Evolutionary conservation across 1,140 invertebrate genomes (phyloP).

Genomic region (Drosophila sp.): DNA sequence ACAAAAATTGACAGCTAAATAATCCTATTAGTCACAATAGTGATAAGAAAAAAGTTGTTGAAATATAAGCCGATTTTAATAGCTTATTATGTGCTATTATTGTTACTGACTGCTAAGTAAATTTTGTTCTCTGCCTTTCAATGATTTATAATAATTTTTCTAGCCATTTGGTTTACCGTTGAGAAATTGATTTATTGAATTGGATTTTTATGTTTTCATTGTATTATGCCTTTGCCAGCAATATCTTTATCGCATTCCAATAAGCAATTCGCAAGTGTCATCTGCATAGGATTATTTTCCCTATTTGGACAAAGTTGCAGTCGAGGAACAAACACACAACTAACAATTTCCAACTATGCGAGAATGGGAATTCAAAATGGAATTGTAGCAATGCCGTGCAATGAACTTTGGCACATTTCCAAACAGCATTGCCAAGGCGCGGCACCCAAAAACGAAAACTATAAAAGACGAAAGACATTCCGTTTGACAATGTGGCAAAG

Average conservation of each 20-base stretch:
- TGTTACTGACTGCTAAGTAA: too few species aligned
- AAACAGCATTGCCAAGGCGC: conserved; percentile 35
- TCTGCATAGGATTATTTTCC: conserved; percentile 8
- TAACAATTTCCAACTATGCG: conserved; percentile 32
- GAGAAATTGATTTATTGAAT: conserved; percentile 1
- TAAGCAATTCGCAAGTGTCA: conserved; percentile 10
- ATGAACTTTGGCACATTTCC: conserved; percentile 75
- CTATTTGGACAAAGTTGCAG: not conserved
- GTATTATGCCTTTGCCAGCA: not conserved
- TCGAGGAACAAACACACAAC: not conserved
- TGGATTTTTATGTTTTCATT: conserved; percentile 3
- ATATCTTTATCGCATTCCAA: not conserved
- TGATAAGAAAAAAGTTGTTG: too few species aligned
- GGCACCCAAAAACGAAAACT: conserved; percentile 4
- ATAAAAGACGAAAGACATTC: not conserved
- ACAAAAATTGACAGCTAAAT: too few species aligned
- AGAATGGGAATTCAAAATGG: conserved; percentile 29
- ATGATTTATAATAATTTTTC: too few species aligned
- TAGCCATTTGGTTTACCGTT: not conserved
- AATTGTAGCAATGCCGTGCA: conserved; percentile 59
- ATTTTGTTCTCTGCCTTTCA: too few species aligned
- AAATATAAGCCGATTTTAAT: too few species aligned
- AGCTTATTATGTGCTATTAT: too few species aligned
- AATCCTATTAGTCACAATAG: too few species aligned
- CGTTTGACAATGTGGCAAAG: not conserved